Evolutionary conservation across 2,113 vertebrate species (phyloP).

Genomic region (Eretmochelys imbricata): DNA sequence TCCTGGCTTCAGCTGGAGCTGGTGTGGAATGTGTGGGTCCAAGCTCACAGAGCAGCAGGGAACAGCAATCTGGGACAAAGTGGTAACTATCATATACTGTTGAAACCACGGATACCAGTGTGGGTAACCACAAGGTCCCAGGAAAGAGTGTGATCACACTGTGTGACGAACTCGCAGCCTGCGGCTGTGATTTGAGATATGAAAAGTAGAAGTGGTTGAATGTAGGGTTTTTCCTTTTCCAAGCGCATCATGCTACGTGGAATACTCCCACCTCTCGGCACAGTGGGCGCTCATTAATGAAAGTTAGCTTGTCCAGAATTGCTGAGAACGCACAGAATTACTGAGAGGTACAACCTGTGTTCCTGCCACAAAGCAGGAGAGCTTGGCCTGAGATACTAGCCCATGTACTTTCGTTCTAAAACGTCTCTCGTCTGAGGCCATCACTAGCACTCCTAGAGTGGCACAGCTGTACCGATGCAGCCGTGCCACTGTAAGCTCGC

Average conservation of each 20-base stretch:
- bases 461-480: no score
- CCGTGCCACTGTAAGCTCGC: no score
- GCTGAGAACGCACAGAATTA: background rate
- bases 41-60: background rate
- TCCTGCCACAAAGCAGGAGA: background rate
- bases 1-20: background rate
- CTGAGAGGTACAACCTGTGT: background rate
- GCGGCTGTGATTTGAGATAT: background rate
- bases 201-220: background rate
- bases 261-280: background rate
- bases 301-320: background rate
- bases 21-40: background rate
- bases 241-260: background rate
- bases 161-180: background rate
- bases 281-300: background rate
- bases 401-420: background rate
- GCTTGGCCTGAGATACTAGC: background rate
- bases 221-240: background rate
- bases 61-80: background rate
- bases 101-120: background rate
- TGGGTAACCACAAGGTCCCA: background rate
- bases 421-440: background rate
- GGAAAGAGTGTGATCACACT: rapidly evolving
- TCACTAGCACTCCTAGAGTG: no score
- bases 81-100: background rate